Evolutionary conservation across 2,888 invertebrate genomes (phyloP).

Genomic region (Campopleginae sp.): DNA sequence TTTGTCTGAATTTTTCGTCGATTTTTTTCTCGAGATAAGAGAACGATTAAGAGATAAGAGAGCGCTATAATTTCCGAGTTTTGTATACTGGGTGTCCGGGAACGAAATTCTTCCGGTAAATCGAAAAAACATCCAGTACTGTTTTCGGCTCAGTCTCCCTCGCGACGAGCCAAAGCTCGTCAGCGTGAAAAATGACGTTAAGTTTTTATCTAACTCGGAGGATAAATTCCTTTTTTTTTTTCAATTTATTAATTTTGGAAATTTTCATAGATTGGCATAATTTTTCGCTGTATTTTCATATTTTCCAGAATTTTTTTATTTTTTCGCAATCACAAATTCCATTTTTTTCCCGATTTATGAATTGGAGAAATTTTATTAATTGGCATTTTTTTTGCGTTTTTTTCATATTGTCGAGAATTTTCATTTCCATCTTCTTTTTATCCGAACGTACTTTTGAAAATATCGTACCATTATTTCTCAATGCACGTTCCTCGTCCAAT

Average conservation of each 20-base stretch:
- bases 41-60: slow-evolving; percentile 13
- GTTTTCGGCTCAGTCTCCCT: background rate
- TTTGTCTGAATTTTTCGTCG: slow-evolving; percentile 10
- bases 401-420: background rate
- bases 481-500: slow-evolving; percentile 86
- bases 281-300: too few relatives aligned
- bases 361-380: too few relatives aligned
- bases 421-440: background rate
- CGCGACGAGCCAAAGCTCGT: background rate
- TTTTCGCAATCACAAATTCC: too few relatives aligned
- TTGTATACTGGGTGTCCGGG: slow-evolving; percentile 1
- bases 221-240: background rate
- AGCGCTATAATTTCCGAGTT: background rate
- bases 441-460: background rate
- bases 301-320: too few relatives aligned
- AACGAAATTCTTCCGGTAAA: background rate
- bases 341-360: too few relatives aligned
- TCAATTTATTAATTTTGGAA: too few relatives aligned
- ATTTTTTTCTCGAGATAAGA: slow-evolving; percentile 1
- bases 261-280: too few relatives aligned
- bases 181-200: background rate
- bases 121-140: background rate
- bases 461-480: slow-evolving; percentile 78
- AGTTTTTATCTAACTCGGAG: background rate
- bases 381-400: too few relatives aligned